A percentile compares a stretch with the other conserved stretches of the same genome.
These are phyloP conservation scores for Microtus montanus DNA, from an alignment of 2,113 vertebrate genomes.

Conservation along the genomic window DNA sequence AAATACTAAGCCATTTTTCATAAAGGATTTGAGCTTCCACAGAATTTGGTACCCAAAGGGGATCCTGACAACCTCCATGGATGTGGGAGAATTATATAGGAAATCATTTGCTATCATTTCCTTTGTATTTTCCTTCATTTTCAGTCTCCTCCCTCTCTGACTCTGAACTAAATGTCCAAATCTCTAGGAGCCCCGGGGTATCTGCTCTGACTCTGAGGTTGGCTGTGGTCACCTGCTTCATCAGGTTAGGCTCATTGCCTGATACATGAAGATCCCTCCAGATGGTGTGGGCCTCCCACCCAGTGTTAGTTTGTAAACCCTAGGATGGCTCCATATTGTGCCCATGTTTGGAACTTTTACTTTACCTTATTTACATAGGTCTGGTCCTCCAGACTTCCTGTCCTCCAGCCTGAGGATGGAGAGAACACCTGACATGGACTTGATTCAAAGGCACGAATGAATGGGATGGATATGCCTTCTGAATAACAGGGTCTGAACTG, in stretches of 20 bases:
- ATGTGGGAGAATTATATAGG: neutral
- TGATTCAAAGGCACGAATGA: neutral
- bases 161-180: neutral
- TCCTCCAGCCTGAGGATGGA: neutral
- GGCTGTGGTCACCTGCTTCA: accelerated
- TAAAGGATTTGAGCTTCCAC: neutral
- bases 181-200: neutral
- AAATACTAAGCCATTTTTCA: neutral
- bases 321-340: neutral
- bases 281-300: neutral
- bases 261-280: accelerated
- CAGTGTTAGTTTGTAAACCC: neutral
- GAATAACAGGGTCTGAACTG: neutral
- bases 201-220: neutral
- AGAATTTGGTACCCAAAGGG: neutral
- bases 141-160: neutral
- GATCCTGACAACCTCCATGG: too few relatives aligned
- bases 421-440: neutral
- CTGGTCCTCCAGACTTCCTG: neutral
- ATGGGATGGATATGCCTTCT: neutral
- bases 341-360: neutral
- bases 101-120: neutral
- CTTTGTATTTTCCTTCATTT: neutral
- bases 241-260: neutral
- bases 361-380: neutral